These are phyloP conservation scores for Arnoldichthys spilopterus DNA, from an alignment of 2,797 vertebrate genomes.

Conservation along the genomic window DNA sequence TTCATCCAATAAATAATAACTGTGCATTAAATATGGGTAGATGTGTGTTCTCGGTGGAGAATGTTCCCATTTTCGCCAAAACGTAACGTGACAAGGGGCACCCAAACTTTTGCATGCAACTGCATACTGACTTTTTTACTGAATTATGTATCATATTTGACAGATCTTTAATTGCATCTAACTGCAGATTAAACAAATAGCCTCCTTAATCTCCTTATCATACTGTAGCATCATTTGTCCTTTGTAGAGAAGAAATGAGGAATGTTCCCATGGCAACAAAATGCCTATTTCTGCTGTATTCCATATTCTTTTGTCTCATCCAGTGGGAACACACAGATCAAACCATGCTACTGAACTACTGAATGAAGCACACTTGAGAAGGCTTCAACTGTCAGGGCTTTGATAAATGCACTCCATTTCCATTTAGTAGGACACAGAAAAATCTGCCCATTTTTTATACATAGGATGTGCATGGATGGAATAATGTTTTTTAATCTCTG, in stretches of 20 bases:
- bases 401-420: constrained; percentile 40
- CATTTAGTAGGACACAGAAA: constrained; percentile 40
- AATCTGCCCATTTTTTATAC: constrained; percentile 12
- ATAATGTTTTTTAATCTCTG: neutral
- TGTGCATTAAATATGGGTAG: no score
- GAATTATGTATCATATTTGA: neutral
- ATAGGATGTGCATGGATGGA: constrained; percentile 10
- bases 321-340: constrained; percentile 40
- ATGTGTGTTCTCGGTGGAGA: no score
- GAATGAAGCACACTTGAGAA: constrained; percentile 46
- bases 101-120: neutral
- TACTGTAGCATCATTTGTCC: constrained; percentile 52
- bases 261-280: constrained; percentile 79
- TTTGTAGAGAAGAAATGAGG: constrained; percentile 51
- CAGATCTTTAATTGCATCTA: neutral
- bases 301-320: constrained; percentile 65
- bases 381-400: constrained; percentile 29
- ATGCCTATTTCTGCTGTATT: constrained; percentile 70
- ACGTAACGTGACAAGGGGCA: no score
- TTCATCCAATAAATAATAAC: no score
- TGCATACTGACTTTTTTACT: neutral
- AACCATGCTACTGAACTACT: constrained; percentile 39
- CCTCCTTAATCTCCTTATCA: constrained; percentile 42
- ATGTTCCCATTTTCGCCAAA: no score
- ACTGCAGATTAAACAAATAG: constrained; percentile 24